Conservation (phyloP, 2,888 invertebrate genomes). For the Lordiphosa andalusiaca region DNA sequence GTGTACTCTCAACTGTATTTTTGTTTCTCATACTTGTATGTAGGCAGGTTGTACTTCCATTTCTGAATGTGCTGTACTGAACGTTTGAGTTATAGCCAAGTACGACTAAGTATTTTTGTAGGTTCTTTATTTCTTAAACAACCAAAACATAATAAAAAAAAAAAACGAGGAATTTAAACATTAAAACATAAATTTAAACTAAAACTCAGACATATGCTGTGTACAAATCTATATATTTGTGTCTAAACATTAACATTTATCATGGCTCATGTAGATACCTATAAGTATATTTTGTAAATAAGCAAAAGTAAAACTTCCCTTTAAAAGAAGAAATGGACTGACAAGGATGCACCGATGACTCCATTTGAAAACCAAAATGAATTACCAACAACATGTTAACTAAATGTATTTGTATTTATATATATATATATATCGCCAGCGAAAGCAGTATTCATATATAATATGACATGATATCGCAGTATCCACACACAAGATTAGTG, state of each 20-base stretch:
- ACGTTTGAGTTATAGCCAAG: conserved; percentile 25
- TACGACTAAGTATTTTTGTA: conserved; percentile 41
- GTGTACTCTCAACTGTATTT: conserved; percentile 47
- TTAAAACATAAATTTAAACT: conserved; percentile 24
- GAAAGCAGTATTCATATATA: conserved; percentile 67
- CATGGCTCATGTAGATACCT: conserved; percentile 35
- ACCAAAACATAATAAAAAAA: conserved; percentile 13
- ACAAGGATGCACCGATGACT: conserved; percentile 33
- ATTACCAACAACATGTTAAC: conserved; percentile 66
- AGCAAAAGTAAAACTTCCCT: conserved; percentile 26
- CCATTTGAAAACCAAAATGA: conserved; percentile 24
- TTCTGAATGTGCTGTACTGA: conserved; percentile 9
- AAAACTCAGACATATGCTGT: conserved; percentile 54
- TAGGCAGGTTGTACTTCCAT: conserved; percentile 20
- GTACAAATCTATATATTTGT: conserved; percentile 70
- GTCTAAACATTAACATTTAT: conserved; percentile 40
- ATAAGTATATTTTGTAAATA: conserved; percentile 49
- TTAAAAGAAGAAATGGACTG: conserved; percentile 50
- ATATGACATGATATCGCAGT: conserved; percentile 53
- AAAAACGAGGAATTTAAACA: conserved; percentile 23
- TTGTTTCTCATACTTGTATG: conserved; percentile 28
- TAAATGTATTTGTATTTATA: conserved; percentile 65
- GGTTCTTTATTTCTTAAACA: conserved; percentile 40
- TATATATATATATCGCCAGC: conserved; percentile 47
- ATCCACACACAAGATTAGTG: conserved; percentile 49